A percentile compares a stretch with the other conserved stretches of the same genome.
phyloP scores from a whole-genome alignment of 2,113 vertebrate species.

The Mirza zaza region DNA sequence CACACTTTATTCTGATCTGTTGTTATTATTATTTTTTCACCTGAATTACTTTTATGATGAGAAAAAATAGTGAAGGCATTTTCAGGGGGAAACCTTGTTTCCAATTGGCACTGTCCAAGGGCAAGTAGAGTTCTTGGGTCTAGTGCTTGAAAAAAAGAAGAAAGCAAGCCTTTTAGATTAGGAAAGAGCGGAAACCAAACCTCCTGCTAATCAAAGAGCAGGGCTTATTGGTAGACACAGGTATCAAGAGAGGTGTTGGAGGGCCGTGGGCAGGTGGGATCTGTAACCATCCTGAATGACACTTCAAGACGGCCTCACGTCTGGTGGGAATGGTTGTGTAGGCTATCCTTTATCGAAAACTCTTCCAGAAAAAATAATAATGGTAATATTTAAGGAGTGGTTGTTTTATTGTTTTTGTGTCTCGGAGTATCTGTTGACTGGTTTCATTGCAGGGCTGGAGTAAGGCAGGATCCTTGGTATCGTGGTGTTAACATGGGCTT shows the following conservation, averaged over 20 bases:
- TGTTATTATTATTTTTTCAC: background rate
- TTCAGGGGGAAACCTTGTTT: background rate
- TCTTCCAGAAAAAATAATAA: background rate
- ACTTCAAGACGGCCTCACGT: background rate
- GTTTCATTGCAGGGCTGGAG: background rate
- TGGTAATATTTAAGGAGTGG: background rate
- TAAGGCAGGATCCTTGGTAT: background rate
- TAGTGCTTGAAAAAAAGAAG: slow-evolving; percentile 2
- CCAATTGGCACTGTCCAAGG: background rate
- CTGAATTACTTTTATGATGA: background rate
- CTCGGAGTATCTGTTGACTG: background rate
- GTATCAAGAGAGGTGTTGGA: background rate
- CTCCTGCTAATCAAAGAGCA: background rate
- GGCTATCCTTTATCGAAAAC: background rate
- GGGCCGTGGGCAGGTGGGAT: background rate
- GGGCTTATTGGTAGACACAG: background rate
- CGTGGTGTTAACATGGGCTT: background rate
- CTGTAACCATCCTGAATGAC: background rate
- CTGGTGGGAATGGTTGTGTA: background rate
- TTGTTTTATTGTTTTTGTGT: background rate
- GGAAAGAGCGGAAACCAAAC: background rate
- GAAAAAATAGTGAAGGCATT: background rate
- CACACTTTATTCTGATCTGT: background rate
- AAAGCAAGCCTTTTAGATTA: background rate
- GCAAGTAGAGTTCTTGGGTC: background rate